A percentile compares a stretch with the other conserved stretches of the same genome.
Evolutionary conservation across 1,140 invertebrate genomes (phyloP).

Genomic region (Cecropterus lyciades): DNA sequence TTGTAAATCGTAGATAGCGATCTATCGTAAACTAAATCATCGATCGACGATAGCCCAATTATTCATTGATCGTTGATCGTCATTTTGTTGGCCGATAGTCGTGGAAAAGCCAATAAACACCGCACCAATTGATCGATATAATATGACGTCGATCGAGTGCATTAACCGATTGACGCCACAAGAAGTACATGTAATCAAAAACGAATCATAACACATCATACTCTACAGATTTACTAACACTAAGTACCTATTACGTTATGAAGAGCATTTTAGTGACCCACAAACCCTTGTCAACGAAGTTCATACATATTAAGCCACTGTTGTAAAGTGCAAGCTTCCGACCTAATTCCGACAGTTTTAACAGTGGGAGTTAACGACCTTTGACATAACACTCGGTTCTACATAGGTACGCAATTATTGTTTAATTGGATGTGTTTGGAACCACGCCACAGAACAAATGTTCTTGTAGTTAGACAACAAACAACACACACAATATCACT

Average conservation of each 20-base stretch:
- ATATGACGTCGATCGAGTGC: too few relatives aligned
- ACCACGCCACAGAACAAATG: constrained; percentile 32
- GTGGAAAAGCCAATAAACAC: too few relatives aligned
- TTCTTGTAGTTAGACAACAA: not conserved
- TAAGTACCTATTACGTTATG: constrained; percentile 37
- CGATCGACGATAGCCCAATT: too few relatives aligned
- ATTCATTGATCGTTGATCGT: too few relatives aligned
- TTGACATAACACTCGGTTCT: constrained; percentile 42
- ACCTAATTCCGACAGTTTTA: constrained; percentile 50
- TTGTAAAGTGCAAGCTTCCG: constrained; percentile 44
- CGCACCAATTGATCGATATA: too few relatives aligned
- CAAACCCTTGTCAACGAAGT: constrained; percentile 53
- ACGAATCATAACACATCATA: not conserved
- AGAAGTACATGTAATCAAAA: too few relatives aligned
- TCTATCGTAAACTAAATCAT: too few relatives aligned
- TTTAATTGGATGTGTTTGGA: constrained; percentile 41
- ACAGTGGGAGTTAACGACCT: constrained; percentile 41
- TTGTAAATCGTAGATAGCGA: too few relatives aligned
- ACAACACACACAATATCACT: not conserved
- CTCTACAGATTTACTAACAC: constrained; percentile 17
- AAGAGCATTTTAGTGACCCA: constrained; percentile 40
- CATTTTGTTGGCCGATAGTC: too few relatives aligned
- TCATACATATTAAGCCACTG: constrained; percentile 50
- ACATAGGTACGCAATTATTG: constrained; percentile 38
- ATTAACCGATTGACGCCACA: too few relatives aligned